Evolutionary conservation across 2,113 vertebrate species (phyloP), one percentile per base, ranked within the genome.

Genomic region (Psephotus haematonotus): DNA sequence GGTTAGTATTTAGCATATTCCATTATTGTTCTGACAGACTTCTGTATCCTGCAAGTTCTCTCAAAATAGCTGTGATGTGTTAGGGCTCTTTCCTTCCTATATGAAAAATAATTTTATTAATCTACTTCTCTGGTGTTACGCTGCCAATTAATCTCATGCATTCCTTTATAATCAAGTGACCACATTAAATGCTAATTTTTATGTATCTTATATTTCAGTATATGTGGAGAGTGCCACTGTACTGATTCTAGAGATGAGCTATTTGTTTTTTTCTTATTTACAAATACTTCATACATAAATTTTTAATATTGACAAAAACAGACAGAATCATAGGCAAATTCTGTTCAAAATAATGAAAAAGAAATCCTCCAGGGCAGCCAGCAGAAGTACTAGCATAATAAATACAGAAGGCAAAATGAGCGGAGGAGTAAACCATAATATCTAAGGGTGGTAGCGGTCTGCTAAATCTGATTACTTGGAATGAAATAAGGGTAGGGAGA

Each of bases 381-480:
- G 88, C 23, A 63, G 25, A 72, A 64, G 71, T 78, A 35, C 65
- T 68, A 89, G 52, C 49, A 52, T 94, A 96, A 93, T 79, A 77
- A 94, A 95, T 49, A 60, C 16, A 86, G 35, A 81, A 64, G 23
- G 39, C 20, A 92, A 94, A 90, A 94, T 62, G 18, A 92, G 37
- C 43, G 23, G 67, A 92, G 23, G n/a, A 88, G 35, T 63, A 77
- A 93, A 75, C 52, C 59, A 35, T 53, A 83, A 90, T 74, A 96
- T 64, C 91, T 90, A 67, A 86, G 86, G 68, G 63, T 92, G 60
- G 55, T 60, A 65, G 70, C 35, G 82, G 57, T 23, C 47, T 69
- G 57, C 60, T 88, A 93, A 90, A 93, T 88, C n/a, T 90, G 76
- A 95, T 92, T 94, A 81, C 76, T 83, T 92, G 53, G 83, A 91